phyloP scores from a whole-genome alignment of 2,113 vertebrate species.

The Dendrocopos noguchii region DNA sequence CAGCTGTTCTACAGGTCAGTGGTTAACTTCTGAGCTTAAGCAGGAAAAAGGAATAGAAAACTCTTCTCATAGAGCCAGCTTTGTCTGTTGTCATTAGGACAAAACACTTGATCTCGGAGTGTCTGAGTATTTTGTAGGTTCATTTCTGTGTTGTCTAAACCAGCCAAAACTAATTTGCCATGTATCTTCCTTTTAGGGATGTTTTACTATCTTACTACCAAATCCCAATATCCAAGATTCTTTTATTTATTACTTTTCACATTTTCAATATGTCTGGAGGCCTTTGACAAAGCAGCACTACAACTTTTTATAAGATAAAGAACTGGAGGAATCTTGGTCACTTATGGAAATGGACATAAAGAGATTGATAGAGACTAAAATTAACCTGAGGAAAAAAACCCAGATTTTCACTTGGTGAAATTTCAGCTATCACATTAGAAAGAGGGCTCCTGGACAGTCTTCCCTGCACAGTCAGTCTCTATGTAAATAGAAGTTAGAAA shows the following conservation, averaged over 20 bases:
- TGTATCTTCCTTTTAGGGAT: neutral
- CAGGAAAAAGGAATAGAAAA: neutral
- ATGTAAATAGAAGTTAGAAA: neutral
- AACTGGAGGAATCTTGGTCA: neutral
- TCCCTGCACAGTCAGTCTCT: neutral
- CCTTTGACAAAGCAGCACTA: neutral
- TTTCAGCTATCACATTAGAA: neutral
- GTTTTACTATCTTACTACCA: neutral
- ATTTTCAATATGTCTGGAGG: neutral
- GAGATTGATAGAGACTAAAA: neutral
- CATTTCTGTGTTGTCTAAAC: neutral
- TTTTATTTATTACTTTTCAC: neutral
- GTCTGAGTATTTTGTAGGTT: neutral
- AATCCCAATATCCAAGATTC: neutral
- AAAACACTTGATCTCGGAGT: neutral
- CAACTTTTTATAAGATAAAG: neutral
- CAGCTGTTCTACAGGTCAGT: neutral
- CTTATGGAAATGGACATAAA: neutral
- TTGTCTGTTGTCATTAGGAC: neutral
- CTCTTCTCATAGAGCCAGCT: neutral
- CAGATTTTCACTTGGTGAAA: neutral
- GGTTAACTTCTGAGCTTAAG: neutral
- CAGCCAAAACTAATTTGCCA: neutral
- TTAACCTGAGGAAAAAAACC: neutral
- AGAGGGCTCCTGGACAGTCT: neutral